A percentile compares a stretch with the other conserved stretches of the same genome.
phyloP scores from a whole-genome alignment of 2,113 vertebrate genomes.

The Embiotoca jacksoni region DNA sequence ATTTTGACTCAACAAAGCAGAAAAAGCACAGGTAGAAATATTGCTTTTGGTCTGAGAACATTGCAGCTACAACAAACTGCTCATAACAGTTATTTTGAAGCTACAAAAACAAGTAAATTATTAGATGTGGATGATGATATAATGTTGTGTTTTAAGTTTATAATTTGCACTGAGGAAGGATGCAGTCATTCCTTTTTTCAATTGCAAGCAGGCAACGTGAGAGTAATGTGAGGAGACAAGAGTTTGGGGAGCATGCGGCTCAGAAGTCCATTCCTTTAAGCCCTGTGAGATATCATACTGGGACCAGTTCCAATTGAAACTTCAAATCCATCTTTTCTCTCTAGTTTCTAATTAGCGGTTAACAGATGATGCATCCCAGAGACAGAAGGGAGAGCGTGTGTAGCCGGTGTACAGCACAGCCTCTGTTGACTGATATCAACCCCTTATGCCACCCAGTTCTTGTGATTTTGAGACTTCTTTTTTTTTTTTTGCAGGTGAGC shows the following conservation, averaged over 20 bases:
- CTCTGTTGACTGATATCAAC: constrained; percentile 48
- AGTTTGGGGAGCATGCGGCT: constrained; percentile 61
- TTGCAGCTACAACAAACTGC: too few species aligned
- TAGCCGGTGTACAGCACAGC: constrained; percentile 51
- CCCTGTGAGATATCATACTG: constrained; percentile 62
- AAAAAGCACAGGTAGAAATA: too few species aligned
- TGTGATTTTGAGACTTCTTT: constrained; percentile 51
- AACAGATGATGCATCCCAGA: constrained; percentile 66
- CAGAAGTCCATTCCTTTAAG: constrained; percentile 65
- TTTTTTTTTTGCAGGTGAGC: constrained; percentile 59
- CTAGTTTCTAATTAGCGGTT: constrained; percentile 74
- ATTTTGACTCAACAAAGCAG: too few species aligned
- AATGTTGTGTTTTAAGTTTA: background rate
- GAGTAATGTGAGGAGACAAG: constrained; percentile 47
- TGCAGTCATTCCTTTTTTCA: constrained; percentile 22
- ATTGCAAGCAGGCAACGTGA: constrained; percentile 36
- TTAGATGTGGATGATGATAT: background rate
- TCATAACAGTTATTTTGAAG: background rate
- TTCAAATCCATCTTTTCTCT: constrained; percentile 76
- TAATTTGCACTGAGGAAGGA: constrained; percentile 13
- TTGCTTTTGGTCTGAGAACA: too few species aligned
- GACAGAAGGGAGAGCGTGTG: constrained; percentile 58
- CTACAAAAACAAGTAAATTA: background rate
- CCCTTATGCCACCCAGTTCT: constrained; percentile 61
- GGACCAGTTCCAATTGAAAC: constrained; percentile 71